Conservation (phyloP, 1,140 invertebrate genomes). For the Drosophila murphyi region DNA sequence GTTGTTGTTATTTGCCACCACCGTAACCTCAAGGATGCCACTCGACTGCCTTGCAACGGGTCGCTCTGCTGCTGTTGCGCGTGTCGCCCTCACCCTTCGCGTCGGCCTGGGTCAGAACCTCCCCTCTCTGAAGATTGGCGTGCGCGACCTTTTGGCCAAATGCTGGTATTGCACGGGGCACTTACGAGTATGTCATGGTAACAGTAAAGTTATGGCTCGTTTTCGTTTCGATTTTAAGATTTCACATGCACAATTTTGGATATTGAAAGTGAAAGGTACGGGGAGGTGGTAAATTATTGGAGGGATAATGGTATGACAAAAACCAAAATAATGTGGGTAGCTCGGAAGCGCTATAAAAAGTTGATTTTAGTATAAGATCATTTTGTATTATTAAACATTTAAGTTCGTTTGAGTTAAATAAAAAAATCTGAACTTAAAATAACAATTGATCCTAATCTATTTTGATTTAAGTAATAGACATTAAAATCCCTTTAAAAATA, state of each 20-base stretch:
- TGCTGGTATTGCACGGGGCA: slow-evolving; percentile 63
- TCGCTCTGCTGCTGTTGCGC: slow-evolving; percentile 52
- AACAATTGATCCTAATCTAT: too few relatives aligned
- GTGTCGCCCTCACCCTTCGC: slow-evolving; percentile 54
- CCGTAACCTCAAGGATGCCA: slow-evolving; percentile 30
- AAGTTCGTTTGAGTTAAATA: not conserved
- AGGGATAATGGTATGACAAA: not conserved
- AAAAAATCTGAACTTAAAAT: not conserved
- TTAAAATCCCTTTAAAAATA: too few relatives aligned
- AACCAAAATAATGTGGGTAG: not conserved
- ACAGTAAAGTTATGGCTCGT: slow-evolving; percentile 45
- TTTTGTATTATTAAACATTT: not conserved
- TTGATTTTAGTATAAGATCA: too few relatives aligned
- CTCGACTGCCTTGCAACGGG: not conserved
- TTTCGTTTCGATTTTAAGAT: slow-evolving; percentile 50
- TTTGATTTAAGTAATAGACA: too few relatives aligned
- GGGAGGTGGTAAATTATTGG: not conserved
- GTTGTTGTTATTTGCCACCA: slow-evolving; percentile 46
- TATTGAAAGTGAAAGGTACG: slow-evolving; percentile 4
- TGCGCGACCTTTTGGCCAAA: slow-evolving; percentile 72
- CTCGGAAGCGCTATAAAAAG: not conserved
- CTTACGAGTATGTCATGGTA: slow-evolving; percentile 19
- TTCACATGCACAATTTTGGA: slow-evolving; percentile 46
- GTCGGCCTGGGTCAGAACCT: slow-evolving; percentile 3
- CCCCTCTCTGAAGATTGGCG: slow-evolving; percentile 42